These are phyloP conservation scores for Drosophila robusta DNA, from an alignment of 2,888 invertebrate genomes.

Conservation along the genomic window DNA sequence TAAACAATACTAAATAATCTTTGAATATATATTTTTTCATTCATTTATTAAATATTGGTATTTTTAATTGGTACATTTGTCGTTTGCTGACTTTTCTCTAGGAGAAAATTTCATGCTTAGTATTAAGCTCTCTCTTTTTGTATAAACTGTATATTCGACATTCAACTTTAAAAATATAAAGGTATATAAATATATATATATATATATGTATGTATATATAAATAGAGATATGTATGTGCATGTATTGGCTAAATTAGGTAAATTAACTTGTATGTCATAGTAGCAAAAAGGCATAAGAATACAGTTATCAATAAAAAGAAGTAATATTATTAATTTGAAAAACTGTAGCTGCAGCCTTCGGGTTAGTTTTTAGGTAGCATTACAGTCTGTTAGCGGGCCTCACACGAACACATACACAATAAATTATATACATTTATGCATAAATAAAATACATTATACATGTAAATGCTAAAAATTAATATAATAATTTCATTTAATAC, in stretches of 20 bases:
- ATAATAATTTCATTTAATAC: constrained; percentile 72
- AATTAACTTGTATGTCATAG: constrained; percentile 59
- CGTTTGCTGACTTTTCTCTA: constrained; percentile 57
- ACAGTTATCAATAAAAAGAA: constrained; percentile 28
- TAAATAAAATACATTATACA: constrained; percentile 65
- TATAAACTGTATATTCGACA: constrained; percentile 56
- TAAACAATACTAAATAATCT: background rate
- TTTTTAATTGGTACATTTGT: constrained; percentile 66
- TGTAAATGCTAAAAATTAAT: constrained; percentile 59
- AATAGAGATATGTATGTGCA: constrained; percentile 49
- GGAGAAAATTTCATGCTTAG: constrained; percentile 59
- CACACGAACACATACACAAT: constrained; percentile 54
- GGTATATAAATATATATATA: constrained; percentile 17
- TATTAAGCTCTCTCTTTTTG: constrained; percentile 49
- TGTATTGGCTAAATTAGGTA: constrained; percentile 42
- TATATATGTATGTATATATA: constrained; percentile 22
- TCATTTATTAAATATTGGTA: constrained; percentile 57
- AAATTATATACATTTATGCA: constrained; percentile 66
- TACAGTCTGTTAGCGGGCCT: constrained; percentile 51
- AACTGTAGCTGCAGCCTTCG: constrained; percentile 32
- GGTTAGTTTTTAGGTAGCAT: constrained; percentile 34
- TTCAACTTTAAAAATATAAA: constrained; percentile 49
- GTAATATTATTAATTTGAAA: constrained; percentile 7
- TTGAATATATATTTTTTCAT: constrained; percentile 33
- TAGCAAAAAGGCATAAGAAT: constrained; percentile 49